These are phyloP conservation scores for Meandrusa payeni DNA, from an alignment of 2,888 invertebrate genomes.

Conservation along the genomic window DNA sequence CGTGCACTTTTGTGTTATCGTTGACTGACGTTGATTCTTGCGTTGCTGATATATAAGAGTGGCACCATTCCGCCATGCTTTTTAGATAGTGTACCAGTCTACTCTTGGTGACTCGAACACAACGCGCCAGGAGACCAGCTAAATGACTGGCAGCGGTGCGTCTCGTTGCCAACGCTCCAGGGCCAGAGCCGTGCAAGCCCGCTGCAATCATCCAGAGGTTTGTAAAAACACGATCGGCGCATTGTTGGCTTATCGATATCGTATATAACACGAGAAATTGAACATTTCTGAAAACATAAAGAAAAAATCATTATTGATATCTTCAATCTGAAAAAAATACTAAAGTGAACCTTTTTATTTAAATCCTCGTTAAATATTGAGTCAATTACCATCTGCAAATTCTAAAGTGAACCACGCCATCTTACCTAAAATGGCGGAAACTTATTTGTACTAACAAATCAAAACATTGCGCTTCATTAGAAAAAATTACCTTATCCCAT, in stretches of 20 bases:
- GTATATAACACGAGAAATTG: constrained; percentile 74
- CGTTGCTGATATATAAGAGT: constrained; percentile 86
- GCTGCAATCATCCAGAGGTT: constrained; percentile 67
- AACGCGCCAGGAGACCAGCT: constrained; percentile 66
- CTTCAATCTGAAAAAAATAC: no score
- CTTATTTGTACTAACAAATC: no score
- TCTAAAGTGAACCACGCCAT: no score
- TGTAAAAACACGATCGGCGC: constrained; percentile 59
- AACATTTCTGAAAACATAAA: constrained; percentile 55
- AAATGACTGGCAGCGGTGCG: constrained; percentile 66
- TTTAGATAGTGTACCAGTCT: constrained; percentile 58
- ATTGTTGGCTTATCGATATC: constrained; percentile 70
- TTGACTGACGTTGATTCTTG: constrained; percentile 74
- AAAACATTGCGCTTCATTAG: no score
- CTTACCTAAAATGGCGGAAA: neutral
- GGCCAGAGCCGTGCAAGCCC: constrained; percentile 56
- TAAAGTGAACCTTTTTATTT: no score
- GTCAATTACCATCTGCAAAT: no score
- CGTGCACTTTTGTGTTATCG: constrained; percentile 83
- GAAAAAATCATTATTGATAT: constrained; percentile 8
- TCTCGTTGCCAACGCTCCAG: constrained; percentile 59
- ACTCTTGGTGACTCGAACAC: constrained; percentile 61
- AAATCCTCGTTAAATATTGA: no score
- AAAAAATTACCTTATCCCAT: constrained; percentile 86
- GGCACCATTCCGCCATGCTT: constrained; percentile 91